Conservation (phyloP, 2,797 vertebrate genomes). For the Coregonus sp. region DNA sequence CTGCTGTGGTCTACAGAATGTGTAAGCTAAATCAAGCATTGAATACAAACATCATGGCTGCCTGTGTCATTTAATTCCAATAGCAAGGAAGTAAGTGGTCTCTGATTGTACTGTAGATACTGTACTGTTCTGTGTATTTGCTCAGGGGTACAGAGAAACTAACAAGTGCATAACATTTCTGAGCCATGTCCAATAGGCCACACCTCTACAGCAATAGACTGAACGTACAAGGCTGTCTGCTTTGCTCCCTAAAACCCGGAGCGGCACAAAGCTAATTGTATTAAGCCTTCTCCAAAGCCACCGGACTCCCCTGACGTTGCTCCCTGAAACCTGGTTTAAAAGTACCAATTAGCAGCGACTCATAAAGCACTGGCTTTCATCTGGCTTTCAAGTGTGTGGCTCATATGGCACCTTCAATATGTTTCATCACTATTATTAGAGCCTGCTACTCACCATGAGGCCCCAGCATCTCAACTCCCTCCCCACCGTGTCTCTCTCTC, state of each 20-base stretch:
- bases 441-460: background rate
- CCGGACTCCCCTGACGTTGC: slow-evolving; percentile 46
- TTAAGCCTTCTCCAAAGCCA: slow-evolving; percentile 54
- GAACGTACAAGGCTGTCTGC: slow-evolving; percentile 26
- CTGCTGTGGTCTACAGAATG: background rate
- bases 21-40: background rate
- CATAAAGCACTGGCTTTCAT: slow-evolving; percentile 47
- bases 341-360: slow-evolving; percentile 49
- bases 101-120: background rate
- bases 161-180: slow-evolving; percentile 30
- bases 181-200: slow-evolving; percentile 17
- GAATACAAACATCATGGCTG: background rate
- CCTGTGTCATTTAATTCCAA: slow-evolving; percentile 10
- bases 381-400: slow-evolving; percentile 18
- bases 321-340: slow-evolving; percentile 40
- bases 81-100: slow-evolving; percentile 2
- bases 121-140: slow-evolving; percentile 15
- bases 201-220: slow-evolving; percentile 26
- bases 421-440: background rate
- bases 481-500: slow-evolving; percentile 7
- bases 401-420: background rate
- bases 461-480: slow-evolving; percentile 11
- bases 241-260: slow-evolving; percentile 41
- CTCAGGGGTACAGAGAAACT: slow-evolving; percentile 16
- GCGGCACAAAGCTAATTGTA: slow-evolving; percentile 56